Evolutionary conservation across 1,140 invertebrate genomes (phyloP), one percentile per base, ranked within the genome.

Genomic region (Chironomus striatipennis): DNA sequence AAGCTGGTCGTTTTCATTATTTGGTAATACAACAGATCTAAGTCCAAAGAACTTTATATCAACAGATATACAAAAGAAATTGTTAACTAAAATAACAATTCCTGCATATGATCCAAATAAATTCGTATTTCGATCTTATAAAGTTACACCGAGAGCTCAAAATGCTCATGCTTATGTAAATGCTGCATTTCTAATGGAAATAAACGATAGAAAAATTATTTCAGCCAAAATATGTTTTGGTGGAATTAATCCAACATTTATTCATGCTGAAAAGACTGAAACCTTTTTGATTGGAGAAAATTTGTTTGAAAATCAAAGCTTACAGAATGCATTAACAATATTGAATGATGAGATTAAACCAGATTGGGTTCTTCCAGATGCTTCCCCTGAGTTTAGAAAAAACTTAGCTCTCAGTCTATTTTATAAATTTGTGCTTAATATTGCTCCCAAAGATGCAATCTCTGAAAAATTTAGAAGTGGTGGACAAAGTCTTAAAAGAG

Each of bases 141-240:
- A 77, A 57, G 42, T 75, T 47, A 90, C 89, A 85, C 88, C 88
- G 1, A 83, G 90, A 78, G 87, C 87, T 9, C 89, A 91, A 82
- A 93, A 93, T 80, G 87, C 91, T 0, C 90, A 92, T 79, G 90
- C 91, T 0, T 87, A 88, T 74, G 87, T 93, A 0, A 92, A 91
- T 79, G 90, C 65, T 73, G 10, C 57, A 2, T 74, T 20, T 18
- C 4, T 43, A 20, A 7, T 0, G 12, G 43, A 74, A 74, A 10
- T 47, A 47, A 74, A 4, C 17, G 3, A 74, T 2, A 43, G 1
- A 3, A 78, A 77, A 18, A 76, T 82, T 5, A 78, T 77, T 9
- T 75, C 15, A 2, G 77, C 77, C 0, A 77, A 79, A 10, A 82
- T 87, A 73, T 85, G 89, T 9, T 90, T 86, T 78, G 90, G 92